Evolutionary conservation across 37 sponge, comb jelly and placozoan species (phyloP).

Genomic region (Ephydatia muelleri): DNA sequence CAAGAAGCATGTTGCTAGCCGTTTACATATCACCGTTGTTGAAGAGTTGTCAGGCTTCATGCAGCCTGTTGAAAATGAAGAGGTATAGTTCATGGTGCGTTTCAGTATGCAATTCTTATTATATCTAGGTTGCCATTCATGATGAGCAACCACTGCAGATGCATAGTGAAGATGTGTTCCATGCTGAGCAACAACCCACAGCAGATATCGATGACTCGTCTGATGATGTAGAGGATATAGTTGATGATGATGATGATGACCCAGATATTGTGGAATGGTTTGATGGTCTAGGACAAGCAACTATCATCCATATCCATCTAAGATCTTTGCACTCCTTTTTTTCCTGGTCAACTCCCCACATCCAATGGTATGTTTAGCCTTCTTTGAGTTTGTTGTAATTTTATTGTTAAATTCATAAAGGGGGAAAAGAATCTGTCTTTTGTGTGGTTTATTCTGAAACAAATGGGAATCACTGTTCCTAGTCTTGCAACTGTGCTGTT

Average conservation of each 20-base stretch:
- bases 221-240: not conserved
- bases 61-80: no score
- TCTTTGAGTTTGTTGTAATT: not conserved
- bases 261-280: not conserved
- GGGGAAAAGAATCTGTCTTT: not conserved
- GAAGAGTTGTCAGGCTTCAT: no score
- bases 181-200: no score
- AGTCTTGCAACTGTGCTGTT: not conserved
- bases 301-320: slow-evolving; percentile 10
- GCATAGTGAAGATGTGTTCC: no score
- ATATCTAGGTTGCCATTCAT: no score
- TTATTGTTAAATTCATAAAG: not conserved
- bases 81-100: no score
- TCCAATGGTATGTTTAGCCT: slow-evolving; percentile 22
- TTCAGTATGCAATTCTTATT: no score
- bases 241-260: not conserved
- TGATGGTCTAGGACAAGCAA: not conserved
- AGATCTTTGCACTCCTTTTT: slow-evolving; percentile 17
- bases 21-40: no score
- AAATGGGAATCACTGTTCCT: not conserved
- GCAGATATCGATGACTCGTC: no score
- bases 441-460: not conserved
- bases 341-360: slow-evolving; percentile 16
- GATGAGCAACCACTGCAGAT: no score
- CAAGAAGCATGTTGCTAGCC: no score